Evolutionary conservation across 1,140 invertebrate species (phyloP), one percentile per base, ranked within the genome.

Genomic region (Zaprionus vittiger): DNA sequence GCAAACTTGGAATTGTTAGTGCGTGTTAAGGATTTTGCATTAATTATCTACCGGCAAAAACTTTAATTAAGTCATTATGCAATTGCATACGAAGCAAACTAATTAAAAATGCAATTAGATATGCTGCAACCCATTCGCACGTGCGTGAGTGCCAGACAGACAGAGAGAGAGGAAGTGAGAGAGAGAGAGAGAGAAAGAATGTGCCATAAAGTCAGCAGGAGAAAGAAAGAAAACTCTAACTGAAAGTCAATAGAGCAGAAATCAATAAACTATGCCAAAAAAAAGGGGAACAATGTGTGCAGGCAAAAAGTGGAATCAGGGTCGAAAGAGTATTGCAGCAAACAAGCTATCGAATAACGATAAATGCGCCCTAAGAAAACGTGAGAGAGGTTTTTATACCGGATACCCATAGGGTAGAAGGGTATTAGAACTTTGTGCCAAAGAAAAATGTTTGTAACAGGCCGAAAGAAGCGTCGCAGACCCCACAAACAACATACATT

Each of bases 21-120:
- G 81, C 84, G 81, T 89, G 85, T 89, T 89, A 81, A 89, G 83
- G 79, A 89, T 89, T 89, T 84, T 81, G 85, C 85, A 90, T 89
- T 89, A 89, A 89, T 90, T 89, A 89, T 90, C 81, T 79, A 52
- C 38, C 38, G 54, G 41, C 41, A 49, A 52, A 81, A 87, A 87
- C 74, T 87, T 87, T 81, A 89, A 87, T 84, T 84, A 84, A 89
- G 81, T 84, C 84, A 70, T 87, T 89, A 87, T 81, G 81, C 79
- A 89, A 84, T 90, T 81, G 74, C 80, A 63, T 79, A 76, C 80
- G 66, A 49, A 15, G 57, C 67, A 89, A 89, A 87, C 84, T 87
- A 84, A 87, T 87, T 87, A 89, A 89, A 87, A 89, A 73, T 59
- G 68, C 68, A 85, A 79, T 86, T 83, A 81, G 73, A 72, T 72